These are phyloP conservation scores for Euphydryas editha DNA, from an alignment of 2,888 invertebrate species.

Conservation along the genomic window DNA sequence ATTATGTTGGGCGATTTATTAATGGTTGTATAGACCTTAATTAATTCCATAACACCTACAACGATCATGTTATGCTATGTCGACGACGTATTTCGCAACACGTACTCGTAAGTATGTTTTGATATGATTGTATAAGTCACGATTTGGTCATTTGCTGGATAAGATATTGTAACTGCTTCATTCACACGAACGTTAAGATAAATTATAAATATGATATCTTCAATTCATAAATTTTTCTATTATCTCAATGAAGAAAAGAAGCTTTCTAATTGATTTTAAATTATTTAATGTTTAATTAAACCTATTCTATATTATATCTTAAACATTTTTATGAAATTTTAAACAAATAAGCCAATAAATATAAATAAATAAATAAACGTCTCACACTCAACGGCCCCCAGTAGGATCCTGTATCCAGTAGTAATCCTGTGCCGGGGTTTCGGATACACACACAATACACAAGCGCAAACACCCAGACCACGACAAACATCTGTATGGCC, in stretches of 20 bases:
- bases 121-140: constrained; percentile 9
- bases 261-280: neutral
- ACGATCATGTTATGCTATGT: constrained; percentile 10
- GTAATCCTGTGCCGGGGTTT: too few species aligned
- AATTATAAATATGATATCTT: constrained; percentile 9
- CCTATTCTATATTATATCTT: too few species aligned
- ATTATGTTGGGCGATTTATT: constrained; percentile 55
- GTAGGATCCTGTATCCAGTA: too few species aligned
- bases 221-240: constrained; percentile 4
- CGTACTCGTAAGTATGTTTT: constrained; percentile 8
- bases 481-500: too few species aligned
- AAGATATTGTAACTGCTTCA: constrained; percentile 5
- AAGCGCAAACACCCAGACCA: too few species aligned
- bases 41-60: constrained; percentile 18
- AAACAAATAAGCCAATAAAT: too few species aligned
- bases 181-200: constrained; percentile 2
- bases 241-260: neutral
- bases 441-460: too few species aligned
- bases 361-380: too few species aligned
- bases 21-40: constrained; percentile 16
- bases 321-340: too few species aligned
- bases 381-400: too few species aligned
- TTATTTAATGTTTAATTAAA: neutral
- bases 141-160: neutral
- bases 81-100: constrained; percentile 9